Conservation (phyloP, 2,113 vertebrate species). For the Archilochus colubris region DNA sequence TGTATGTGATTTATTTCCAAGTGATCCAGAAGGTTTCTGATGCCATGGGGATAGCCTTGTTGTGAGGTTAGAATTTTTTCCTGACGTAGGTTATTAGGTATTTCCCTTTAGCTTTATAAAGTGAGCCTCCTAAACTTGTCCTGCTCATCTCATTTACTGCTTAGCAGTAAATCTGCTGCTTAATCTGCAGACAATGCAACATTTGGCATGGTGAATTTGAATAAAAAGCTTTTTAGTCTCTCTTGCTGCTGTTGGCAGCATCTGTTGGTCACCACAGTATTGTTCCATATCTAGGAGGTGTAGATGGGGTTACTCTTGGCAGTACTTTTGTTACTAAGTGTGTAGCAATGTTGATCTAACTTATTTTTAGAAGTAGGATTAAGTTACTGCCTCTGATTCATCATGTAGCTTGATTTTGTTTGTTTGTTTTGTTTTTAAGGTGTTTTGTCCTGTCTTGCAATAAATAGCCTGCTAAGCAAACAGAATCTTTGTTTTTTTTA, state of each 20-base stretch:
- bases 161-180: background rate
- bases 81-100: background rate
- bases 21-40: background rate
- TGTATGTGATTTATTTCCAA: background rate
- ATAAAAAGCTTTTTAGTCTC: background rate
- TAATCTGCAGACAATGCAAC: background rate
- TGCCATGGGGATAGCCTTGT: background rate
- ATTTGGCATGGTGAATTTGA: background rate
- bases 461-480: background rate
- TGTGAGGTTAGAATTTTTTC: background rate
- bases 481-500: background rate
- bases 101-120: background rate
- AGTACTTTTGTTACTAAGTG: conserved; percentile 21
- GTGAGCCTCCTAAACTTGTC: background rate
- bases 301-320: conserved; percentile 51
- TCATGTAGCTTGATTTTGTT: background rate
- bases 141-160: conserved; percentile 16
- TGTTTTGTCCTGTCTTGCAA: background rate
- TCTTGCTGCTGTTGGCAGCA: background rate
- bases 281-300: conserved; percentile 26
- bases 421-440: background rate
- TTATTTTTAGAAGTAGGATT: conserved; percentile 72
- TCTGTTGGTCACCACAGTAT: background rate
- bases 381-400: background rate
- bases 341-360: conserved; percentile 50